These are phyloP conservation scores for Cetoscarus ocellatus DNA, from an alignment of 2,797 vertebrate genomes.

Conservation along the genomic window DNA sequence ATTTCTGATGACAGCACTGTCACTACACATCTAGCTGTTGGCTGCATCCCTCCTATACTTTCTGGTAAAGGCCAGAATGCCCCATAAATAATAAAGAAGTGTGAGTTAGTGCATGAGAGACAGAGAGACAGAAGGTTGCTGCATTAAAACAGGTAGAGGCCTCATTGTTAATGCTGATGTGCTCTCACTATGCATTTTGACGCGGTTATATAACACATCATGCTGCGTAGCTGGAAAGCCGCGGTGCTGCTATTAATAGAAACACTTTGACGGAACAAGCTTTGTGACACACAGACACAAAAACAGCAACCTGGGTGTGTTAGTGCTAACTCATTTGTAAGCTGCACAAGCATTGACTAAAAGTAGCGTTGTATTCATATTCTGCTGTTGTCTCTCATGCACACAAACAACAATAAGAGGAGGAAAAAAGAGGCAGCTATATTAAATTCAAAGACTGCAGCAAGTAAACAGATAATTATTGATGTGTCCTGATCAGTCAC, in stretches of 20 bases:
- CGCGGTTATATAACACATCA: conserved; percentile 75
- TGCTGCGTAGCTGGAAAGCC: conserved; percentile 54
- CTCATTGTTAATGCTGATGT: conserved; percentile 61
- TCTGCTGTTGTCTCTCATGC: not conserved
- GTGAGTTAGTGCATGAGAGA: conserved; percentile 31
- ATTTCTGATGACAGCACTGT: not conserved
- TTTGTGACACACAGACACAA: conserved; percentile 75
- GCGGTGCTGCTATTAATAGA: conserved; percentile 73
- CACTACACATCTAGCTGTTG: conserved; percentile 11
- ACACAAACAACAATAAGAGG: not conserved
- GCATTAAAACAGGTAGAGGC: conserved; percentile 68
- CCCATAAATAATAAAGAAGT: conserved; percentile 58
- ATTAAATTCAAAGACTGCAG: conserved; percentile 24
- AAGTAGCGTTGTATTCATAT: conserved; percentile 8
- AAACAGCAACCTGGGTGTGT: conserved; percentile 57
- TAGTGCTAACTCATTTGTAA: conserved; percentile 12
- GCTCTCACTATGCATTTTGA: conserved; percentile 57
- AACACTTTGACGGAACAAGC: conserved; percentile 65
- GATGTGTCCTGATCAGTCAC: conserved; percentile 53
- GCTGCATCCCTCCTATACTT: conserved; percentile 19
- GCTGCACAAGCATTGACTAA: not conserved
- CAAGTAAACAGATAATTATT: conserved; percentile 49
- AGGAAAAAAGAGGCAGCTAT: conserved; percentile 19
- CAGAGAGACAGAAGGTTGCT: conserved; percentile 25
- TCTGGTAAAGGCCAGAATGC: conserved; percentile 56